Evolutionary conservation across 1,140 invertebrate species (phyloP).

Genomic region (Heterodera carotae): DNA sequence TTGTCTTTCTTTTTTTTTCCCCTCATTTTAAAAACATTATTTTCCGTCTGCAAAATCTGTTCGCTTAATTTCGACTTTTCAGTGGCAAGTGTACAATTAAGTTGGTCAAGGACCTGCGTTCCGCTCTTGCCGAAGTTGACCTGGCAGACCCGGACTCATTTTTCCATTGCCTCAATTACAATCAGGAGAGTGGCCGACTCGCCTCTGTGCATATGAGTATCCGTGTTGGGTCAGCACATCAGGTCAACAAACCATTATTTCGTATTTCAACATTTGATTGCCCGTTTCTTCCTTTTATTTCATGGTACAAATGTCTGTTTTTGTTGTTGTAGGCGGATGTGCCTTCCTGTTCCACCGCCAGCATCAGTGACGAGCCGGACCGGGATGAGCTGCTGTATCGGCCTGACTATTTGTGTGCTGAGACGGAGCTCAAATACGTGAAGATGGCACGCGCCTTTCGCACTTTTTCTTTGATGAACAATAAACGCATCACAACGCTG

Average conservation of each 20-base stretch:
- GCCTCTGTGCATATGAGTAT: conserved; percentile 88
- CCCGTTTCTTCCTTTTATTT: conserved; percentile 19
- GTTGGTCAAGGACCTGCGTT: conserved; percentile 35
- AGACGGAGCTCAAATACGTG: conserved; percentile 54
- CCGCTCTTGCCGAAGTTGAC: conserved; percentile 39
- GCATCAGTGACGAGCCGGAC: conserved; percentile 54
- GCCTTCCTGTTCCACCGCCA: conserved; percentile 39
- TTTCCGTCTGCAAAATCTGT: neutral
- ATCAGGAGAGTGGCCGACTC: conserved; percentile 73
- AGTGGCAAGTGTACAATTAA: conserved; percentile 63
- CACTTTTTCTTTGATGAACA: conserved; percentile 40
- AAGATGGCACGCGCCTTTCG: conserved; percentile 52
- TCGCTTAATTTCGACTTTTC: conserved; percentile 33
- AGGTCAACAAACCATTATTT: conserved; percentile 70
- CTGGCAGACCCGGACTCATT: conserved; percentile 65
- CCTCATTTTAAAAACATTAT: no score
- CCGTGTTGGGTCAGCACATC: conserved; percentile 87
- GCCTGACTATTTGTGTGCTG: conserved; percentile 49
- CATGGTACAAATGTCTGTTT: conserved; percentile 22
- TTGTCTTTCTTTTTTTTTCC: neutral
- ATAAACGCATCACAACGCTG: conserved; percentile 46
- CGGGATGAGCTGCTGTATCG: conserved; percentile 59
- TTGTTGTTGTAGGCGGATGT: conserved; percentile 54
- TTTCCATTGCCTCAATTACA: conserved; percentile 71
- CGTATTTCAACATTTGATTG: neutral